Percentiles rank a stretch among this genome's conserved stretches.
These are phyloP conservation scores for Cantharis rustica DNA, from an alignment of 2,888 invertebrate genomes.

Conservation along the genomic window DNA sequence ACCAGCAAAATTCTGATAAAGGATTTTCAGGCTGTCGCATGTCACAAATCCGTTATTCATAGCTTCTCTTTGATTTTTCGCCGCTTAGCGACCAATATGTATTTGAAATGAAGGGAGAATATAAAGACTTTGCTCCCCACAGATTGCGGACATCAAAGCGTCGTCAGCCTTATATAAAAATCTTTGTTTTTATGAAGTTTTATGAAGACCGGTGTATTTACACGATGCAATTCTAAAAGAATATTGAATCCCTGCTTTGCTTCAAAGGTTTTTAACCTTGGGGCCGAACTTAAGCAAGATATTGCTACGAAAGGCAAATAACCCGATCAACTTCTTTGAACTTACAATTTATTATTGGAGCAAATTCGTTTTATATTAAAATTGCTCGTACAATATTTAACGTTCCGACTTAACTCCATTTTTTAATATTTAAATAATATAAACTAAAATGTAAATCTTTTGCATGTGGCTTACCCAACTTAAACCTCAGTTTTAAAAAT, in stretches of 20 bases:
- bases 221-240: slow-evolving; percentile 31
- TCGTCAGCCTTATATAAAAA: slow-evolving; percentile 43
- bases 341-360: background rate
- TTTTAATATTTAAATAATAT: background rate
- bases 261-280: slow-evolving; percentile 32
- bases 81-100: slow-evolving; percentile 48
- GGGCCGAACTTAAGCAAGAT: slow-evolving; percentile 26
- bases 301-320: slow-evolving; percentile 21
- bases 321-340: slow-evolving; percentile 5
- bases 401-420: background rate
- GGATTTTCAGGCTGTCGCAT: slow-evolving; percentile 40
- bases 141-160: slow-evolving; percentile 48
- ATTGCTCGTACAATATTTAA: background rate
- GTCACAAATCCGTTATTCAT: slow-evolving; percentile 45
- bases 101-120: slow-evolving; percentile 40
- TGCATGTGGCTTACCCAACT: background rate
- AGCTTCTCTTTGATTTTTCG: slow-evolving; percentile 46
- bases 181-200: slow-evolving; percentile 48
- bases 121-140: slow-evolving; percentile 38
- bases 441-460: background rate
- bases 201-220: slow-evolving; percentile 34
- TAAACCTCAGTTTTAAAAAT: background rate
- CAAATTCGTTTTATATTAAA: background rate
- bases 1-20: slow-evolving; percentile 32
- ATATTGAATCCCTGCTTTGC: slow-evolving; percentile 32